Conservation (phyloP, 2,113 vertebrate species). For the Corythornis cristatus region DNA sequence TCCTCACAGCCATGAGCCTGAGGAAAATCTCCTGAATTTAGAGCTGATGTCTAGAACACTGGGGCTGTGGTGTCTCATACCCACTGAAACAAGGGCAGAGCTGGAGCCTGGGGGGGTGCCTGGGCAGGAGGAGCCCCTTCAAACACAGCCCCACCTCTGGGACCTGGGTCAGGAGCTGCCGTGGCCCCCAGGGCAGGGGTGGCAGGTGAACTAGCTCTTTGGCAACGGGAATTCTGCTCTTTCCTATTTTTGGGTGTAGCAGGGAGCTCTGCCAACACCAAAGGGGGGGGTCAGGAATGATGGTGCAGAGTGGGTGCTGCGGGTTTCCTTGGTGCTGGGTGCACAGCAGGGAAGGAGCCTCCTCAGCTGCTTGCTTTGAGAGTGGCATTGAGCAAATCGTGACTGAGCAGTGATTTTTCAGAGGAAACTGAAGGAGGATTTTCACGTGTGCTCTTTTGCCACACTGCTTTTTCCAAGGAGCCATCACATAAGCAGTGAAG, state of each 20-base stretch:
- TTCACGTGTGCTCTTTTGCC: neutral
- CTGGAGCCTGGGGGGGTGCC: neutral
- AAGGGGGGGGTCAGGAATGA: neutral
- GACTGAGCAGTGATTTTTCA: conserved; percentile 20
- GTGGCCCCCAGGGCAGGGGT: neutral
- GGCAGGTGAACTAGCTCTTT: neutral
- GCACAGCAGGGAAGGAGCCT: neutral
- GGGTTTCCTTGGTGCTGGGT: neutral
- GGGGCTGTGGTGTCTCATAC: neutral
- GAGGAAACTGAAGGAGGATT: conserved; percentile 16
- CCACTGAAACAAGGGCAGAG: neutral
- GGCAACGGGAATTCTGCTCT: neutral
- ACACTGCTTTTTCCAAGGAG: conserved; percentile 50
- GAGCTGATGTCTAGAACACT: neutral
- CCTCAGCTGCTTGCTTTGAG: neutral
- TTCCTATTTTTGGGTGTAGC: neutral
- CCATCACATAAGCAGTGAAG: conserved; percentile 44
- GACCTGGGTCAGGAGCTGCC: neutral
- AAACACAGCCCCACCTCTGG: neutral
- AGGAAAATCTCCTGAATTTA: neutral
- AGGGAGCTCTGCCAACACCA: neutral
- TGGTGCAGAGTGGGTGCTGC: neutral
- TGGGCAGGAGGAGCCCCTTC: neutral
- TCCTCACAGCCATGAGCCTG: neutral
- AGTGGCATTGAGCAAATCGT: neutral